These are phyloP conservation scores for Hemichromis elongatus DNA, from an alignment of 2,113 vertebrate genomes.

Conservation along the genomic window DNA sequence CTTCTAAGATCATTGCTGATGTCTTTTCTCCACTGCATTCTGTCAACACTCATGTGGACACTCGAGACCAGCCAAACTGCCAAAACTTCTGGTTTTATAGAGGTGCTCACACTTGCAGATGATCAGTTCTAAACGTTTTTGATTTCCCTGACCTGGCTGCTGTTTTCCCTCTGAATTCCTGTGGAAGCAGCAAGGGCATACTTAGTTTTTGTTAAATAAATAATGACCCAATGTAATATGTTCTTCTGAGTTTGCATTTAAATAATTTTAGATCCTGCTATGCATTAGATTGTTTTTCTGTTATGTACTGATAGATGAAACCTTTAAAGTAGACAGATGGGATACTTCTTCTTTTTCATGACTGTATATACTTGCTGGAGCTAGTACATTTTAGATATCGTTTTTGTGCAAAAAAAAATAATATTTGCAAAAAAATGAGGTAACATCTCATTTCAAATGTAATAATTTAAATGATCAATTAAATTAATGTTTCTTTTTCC, in stretches of 20 bases:
- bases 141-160: neutral
- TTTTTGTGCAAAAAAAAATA: neutral
- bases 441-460: neutral
- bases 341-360: neutral
- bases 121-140: neutral
- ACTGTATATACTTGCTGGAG: neutral
- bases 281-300: neutral
- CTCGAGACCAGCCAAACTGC: neutral
- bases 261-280: fast-evolving
- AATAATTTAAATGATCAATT: neutral
- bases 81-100: neutral
- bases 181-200: neutral
- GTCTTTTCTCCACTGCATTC: neutral
- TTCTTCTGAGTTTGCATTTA: neutral
- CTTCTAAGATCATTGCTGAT: neutral
- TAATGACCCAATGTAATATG: neutral
- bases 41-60: neutral
- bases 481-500: neutral
- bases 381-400: neutral
- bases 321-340: neutral
- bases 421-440: neutral
- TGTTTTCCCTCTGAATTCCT: neutral
- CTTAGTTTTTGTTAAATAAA: neutral
- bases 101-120: neutral
- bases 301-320: neutral